phyloP scores from a whole-genome alignment of 2,888 invertebrate genomes.

The Rhamphomyia laevipes region DNA sequence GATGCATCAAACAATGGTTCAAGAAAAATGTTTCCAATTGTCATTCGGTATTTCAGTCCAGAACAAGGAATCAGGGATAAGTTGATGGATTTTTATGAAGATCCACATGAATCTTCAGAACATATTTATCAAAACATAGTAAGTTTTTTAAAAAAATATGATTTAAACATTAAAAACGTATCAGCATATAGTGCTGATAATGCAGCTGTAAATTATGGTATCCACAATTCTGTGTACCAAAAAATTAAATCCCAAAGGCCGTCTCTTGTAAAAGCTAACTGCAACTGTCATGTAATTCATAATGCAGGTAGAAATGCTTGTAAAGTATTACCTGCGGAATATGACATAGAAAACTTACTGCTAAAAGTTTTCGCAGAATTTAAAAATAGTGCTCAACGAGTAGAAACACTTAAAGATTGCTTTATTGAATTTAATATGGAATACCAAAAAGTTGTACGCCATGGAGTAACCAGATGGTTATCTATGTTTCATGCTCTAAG shows the following conservation, averaged over 20 bases:
- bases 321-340: background rate
- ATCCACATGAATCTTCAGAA: conserved; percentile 4
- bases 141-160: conserved; percentile 1
- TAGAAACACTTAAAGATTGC: background rate
- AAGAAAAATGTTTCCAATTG: background rate
- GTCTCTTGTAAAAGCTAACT: background rate
- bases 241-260: conserved; percentile 2
- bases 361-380: background rate
- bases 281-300: background rate
- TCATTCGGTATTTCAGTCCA: background rate
- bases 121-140: no score
- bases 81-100: conserved; percentile 5
- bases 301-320: background rate
- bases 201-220: conserved; percentile 6
- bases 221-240: conserved; percentile 5
- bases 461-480: background rate
- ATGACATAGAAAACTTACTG: background rate
- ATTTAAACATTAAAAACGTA: conserved; percentile 2
- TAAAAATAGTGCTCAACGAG: background rate
- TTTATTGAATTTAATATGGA: background rate
- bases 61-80: background rate
- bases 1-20: background rate
- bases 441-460: background rate
- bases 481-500: background rate
- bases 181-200: conserved; percentile 7